Evolutionary conservation across 2,888 invertebrate species (phyloP), one percentile per base, ranked within the genome.

Genomic region (Coelopa pilipes): DNA sequence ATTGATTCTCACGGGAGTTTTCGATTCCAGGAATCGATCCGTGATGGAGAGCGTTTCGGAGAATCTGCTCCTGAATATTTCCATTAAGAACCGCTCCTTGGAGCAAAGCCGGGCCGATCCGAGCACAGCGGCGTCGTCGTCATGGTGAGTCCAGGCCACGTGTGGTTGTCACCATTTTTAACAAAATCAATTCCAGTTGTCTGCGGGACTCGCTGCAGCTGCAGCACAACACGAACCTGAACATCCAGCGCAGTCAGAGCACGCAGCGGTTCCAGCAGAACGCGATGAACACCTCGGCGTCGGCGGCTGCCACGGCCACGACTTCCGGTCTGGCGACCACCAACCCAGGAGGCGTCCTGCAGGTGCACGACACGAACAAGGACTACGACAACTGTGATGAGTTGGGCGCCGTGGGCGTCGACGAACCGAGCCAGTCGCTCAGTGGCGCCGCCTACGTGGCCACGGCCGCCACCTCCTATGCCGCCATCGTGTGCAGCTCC

Each of bases 21-120:
- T 47, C 12, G 34, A 47, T 46, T 17, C 10, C 34, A 88, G 88
- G 83, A 86, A 83, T 53, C 85, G 88, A 55, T 88, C 88, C 13
- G 88, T 88, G 10, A 87, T 87, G 86, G 88, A 88, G 75, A 87
- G 87, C 75, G 87, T 88, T 47, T 87, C 88, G 0, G 88, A 88
- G 74, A 88, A 88, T 81, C 78, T 88, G 13, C 77, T 88, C 50
- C 81, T 87, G 21, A 88, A 88, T 75, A 84, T 88, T 77, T 87
- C 87, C 12, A 88, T 88, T n/a, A 87, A 88, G 74, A 88, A 87
- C 81, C 84, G 88, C 19, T 85, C 87, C 0, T 79, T 84, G 47
- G 88, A 88, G 53, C 84, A 85, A 69, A 84, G 80, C 78, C 83
- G 79, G 72, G 82, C 79, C 69, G 87, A 87, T n/a, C 78, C 85